Evolutionary conservation across 2,113 vertebrate genomes (phyloP).

Genomic region (Stigmatopora nigra): DNA sequence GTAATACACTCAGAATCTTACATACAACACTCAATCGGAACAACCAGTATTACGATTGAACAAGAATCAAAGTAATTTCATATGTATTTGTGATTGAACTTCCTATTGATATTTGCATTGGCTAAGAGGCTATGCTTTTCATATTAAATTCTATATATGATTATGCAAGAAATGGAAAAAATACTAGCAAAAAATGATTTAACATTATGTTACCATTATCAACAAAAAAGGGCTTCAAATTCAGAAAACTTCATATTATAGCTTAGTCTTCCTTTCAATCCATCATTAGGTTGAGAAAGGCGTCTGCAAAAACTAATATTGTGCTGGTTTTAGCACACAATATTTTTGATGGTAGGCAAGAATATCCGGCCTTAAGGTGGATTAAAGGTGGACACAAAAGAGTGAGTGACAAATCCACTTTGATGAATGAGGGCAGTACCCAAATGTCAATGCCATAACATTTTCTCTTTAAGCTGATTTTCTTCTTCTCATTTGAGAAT

Average conservation of each 20-base stretch:
- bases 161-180: not conserved
- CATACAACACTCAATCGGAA: not conserved
- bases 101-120: too few relatives aligned
- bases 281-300: slow-evolving; percentile 38
- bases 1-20: not conserved
- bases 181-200: not conserved
- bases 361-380: slow-evolving; percentile 45
- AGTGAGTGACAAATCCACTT: slow-evolving; percentile 48
- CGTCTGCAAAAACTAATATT: slow-evolving; percentile 52
- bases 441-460: slow-evolving; percentile 15
- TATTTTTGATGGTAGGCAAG: slow-evolving; percentile 45
- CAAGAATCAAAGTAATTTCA: too few relatives aligned
- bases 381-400: slow-evolving; percentile 37
- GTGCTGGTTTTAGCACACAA: slow-evolving; percentile 46
- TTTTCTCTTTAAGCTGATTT: not conserved
- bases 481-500: not conserved
- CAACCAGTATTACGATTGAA: too few relatives aligned
- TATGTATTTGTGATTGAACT: too few relatives aligned
- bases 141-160: not conserved
- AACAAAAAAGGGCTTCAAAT: not conserved
- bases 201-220: too few relatives aligned
- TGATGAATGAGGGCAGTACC: slow-evolving; percentile 34
- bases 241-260: not conserved
- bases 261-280: slow-evolving; percentile 34
- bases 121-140: not conserved